Evolutionary conservation across 2,113 vertebrate species (phyloP), one percentile per base, ranked within the genome.

Genomic region (Tetraodon nigroviridis): DNA sequence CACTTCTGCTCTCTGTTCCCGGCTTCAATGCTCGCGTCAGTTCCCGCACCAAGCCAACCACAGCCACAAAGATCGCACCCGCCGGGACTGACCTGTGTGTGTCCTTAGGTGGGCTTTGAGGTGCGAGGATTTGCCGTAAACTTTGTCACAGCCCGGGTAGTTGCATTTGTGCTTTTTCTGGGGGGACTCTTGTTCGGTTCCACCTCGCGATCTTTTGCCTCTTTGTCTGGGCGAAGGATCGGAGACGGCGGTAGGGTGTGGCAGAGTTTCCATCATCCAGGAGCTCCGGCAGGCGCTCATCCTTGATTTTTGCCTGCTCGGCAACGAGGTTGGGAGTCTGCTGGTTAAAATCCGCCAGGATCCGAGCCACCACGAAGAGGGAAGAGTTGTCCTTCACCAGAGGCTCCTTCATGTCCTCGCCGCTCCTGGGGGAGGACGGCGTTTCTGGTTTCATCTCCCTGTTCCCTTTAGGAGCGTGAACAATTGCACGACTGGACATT

Each of bases 61-160:
- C 29, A 54, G 51, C 52, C 32, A 74, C n/a, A n/a, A 46, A 17
- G 16, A n/a, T n/a, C 2, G n/a, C 44, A 46, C 44, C 44, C 44
- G 3, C 16, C n/a, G 44, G n/a, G 83, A 97, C 96, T 97, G 92
- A 98, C 96, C 96, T 97, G 96, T 98, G 72, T 99, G 96, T 88
- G 96, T 98, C 92, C 96, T 93, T 90, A 98, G 93, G 83, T 98
- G 96, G 88, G 96, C 96, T 93, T 98, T 98, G 90, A 98, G 95
- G 83, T 98, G 96, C 86, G 96, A 98, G 53, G 95, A 97, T 92
- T 99, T 98, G 89, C 95, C 95, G 89, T 98, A 99, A 93, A 99
- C 93, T 94, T 98, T 98, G 92, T 97, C 96, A 71, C 96, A 99
- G 73, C 96, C 96, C 85, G 91, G 91, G 90, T 96, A 98, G 90